Conservation (phyloP, 2,113 vertebrate genomes). For the Misgurnus anguillicaudatus region DNA sequence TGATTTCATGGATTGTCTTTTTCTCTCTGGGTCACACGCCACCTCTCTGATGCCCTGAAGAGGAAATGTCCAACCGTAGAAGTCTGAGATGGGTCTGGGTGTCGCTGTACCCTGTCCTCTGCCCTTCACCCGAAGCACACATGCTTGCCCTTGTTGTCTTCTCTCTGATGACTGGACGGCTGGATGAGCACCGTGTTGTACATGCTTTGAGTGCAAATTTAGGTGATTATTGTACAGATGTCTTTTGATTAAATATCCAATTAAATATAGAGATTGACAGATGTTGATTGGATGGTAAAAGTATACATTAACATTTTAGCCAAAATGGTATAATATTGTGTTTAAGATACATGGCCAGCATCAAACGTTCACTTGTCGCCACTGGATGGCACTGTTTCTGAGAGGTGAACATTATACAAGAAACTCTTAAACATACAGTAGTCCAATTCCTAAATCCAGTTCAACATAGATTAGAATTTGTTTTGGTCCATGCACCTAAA, state of each 20-base stretch:
- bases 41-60: constrained; percentile 60
- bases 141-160: constrained; percentile 63
- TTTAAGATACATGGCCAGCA: not conserved
- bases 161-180: constrained; percentile 62
- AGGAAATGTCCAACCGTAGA: constrained; percentile 54
- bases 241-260: constrained; percentile 1
- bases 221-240: not conserved
- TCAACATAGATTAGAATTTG: not conserved
- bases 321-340: not conserved
- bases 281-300: not conserved
- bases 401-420: not conserved
- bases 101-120: constrained; percentile 49
- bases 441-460: not conserved
- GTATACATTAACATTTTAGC: not conserved
- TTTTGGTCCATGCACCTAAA: not conserved
- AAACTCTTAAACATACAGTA: not conserved
- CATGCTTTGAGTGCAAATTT: constrained; percentile 63
- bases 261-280: constrained; percentile 5
- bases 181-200: constrained; percentile 62
- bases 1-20: constrained; percentile 41
- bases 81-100: constrained; percentile 56
- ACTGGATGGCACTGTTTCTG: constrained; percentile 10
- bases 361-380: not conserved
- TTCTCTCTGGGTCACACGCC: constrained; percentile 32
- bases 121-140: constrained; percentile 57